Conservation (phyloP, 2,888 invertebrate species). For the Stratiomys singularior region DNA sequence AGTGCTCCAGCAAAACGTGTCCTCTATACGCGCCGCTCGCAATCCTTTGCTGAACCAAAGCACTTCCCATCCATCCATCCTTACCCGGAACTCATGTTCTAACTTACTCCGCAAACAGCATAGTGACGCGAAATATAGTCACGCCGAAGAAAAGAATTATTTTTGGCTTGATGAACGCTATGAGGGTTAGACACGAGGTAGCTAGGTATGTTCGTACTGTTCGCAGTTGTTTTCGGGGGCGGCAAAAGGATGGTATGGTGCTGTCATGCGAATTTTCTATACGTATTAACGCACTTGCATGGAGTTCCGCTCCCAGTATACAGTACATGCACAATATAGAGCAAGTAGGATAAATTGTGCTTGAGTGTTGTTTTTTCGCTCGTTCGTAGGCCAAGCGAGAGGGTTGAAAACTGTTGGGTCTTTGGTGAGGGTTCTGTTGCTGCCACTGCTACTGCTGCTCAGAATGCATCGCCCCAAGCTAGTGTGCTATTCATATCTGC, state of each 20-base stretch:
- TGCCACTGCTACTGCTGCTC: too few species aligned
- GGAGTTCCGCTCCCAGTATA: not conserved
- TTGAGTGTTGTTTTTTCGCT: slow-evolving; percentile 1
- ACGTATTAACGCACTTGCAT: slow-evolving; percentile 45
- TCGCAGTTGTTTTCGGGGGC: slow-evolving; percentile 2
- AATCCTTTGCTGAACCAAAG: slow-evolving; percentile 18
- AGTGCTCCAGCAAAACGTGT: slow-evolving; percentile 43
- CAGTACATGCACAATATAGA: not conserved
- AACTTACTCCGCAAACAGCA: not conserved
- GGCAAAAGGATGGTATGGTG: slow-evolving; percentile 36
- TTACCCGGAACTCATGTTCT: not conserved
- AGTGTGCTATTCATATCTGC: not conserved
- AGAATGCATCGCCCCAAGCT: slow-evolving; percentile 32
- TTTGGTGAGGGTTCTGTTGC: slow-evolving; percentile 7
- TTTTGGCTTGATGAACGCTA: slow-evolving; percentile 49
- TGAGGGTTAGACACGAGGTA: slow-evolving; percentile 39
- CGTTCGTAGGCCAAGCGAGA: not conserved
- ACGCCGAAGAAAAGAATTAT: slow-evolving; percentile 49
- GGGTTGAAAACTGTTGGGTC: slow-evolving; percentile 4
- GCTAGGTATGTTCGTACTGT: not conserved
- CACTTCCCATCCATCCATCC: slow-evolving; percentile 35
- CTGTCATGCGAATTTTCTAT: slow-evolving; percentile 52
- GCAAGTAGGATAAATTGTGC: not conserved
- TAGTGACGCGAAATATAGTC: slow-evolving; percentile 36
- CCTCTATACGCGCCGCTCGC: slow-evolving; percentile 29